Evolutionary conservation across 2,113 vertebrate genomes (phyloP).

Genomic region (Syngnathus typhle): DNA sequence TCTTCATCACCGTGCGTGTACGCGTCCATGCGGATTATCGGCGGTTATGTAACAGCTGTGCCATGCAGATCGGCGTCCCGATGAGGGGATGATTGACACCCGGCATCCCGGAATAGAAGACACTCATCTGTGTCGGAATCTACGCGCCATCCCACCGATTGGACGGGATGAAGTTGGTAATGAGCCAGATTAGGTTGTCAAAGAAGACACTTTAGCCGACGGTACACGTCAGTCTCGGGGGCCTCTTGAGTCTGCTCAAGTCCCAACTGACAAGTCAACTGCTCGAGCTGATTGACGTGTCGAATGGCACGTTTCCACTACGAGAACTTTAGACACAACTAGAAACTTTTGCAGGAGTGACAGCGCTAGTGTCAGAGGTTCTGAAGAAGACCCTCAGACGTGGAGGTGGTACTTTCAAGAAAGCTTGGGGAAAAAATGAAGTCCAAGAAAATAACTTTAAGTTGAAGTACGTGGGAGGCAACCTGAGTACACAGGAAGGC

Average conservation of each 20-base stretch:
- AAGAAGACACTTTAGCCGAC: background rate
- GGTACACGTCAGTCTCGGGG: background rate
- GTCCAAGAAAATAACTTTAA: too few relatives aligned
- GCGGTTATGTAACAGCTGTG: slow-evolving; percentile 6
- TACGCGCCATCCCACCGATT: background rate
- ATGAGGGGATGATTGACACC: slow-evolving; percentile 9
- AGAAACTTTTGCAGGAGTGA: background rate
- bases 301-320: background rate
- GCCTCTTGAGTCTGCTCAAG: background rate
- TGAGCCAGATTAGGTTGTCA: slow-evolving; percentile 1
- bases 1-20: background rate
- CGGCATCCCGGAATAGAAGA: slow-evolving; percentile 4
- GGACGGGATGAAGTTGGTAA: slow-evolving; percentile 3
- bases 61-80: background rate
- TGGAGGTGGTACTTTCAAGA: too few relatives aligned
- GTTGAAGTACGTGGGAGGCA: too few relatives aligned
- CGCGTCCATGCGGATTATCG: background rate
- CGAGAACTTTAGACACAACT: background rate
- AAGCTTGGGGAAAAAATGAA: too few relatives aligned
- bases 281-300: background rate
- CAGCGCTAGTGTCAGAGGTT: background rate
- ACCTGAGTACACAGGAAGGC: too few relatives aligned
- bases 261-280: background rate
- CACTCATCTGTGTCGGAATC: background rate
- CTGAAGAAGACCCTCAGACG: too few relatives aligned